Conservation (phyloP, 2,113 vertebrate species). For the Hemiprocne comata region DNA sequence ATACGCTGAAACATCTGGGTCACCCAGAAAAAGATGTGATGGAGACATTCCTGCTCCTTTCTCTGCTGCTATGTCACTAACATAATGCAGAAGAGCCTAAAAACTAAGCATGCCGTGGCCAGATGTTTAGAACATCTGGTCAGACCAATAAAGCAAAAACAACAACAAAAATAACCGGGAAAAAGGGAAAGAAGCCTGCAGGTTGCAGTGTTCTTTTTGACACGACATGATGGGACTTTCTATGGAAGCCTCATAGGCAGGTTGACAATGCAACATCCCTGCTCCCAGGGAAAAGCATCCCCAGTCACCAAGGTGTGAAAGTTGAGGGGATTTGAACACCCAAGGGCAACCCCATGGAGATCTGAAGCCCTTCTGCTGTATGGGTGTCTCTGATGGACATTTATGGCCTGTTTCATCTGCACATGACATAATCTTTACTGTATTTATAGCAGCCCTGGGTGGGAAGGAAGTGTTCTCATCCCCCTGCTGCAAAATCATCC, state of each 20-base stretch:
- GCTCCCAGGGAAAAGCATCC: background rate
- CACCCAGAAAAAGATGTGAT: background rate
- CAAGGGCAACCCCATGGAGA: background rate
- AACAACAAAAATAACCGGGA: background rate
- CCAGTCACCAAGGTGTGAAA: fast-evolving
- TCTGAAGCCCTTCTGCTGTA: background rate
- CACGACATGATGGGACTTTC: fast-evolving
- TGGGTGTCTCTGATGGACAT: background rate
- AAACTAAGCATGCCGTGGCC: conserved; percentile 40
- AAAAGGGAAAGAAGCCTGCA: background rate
- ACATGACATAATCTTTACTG: background rate
- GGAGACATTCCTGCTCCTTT: background rate
- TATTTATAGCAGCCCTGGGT: background rate
- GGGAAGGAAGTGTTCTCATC: background rate
- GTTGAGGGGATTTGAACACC: fast-evolving
- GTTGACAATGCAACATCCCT: fast-evolving
- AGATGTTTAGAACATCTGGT: conserved; percentile 75
- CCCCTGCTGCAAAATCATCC: background rate
- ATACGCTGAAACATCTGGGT: background rate
- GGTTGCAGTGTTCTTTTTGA: background rate
- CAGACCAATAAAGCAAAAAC: conserved; percentile 40
- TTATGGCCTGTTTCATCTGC: background rate
- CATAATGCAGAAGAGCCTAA: background rate
- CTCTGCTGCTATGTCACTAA: background rate
- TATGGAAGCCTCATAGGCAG: background rate